These are phyloP conservation scores for Rhabdornis inornatus DNA, from an alignment of 2,113 vertebrate species.

Conservation along the genomic window DNA sequence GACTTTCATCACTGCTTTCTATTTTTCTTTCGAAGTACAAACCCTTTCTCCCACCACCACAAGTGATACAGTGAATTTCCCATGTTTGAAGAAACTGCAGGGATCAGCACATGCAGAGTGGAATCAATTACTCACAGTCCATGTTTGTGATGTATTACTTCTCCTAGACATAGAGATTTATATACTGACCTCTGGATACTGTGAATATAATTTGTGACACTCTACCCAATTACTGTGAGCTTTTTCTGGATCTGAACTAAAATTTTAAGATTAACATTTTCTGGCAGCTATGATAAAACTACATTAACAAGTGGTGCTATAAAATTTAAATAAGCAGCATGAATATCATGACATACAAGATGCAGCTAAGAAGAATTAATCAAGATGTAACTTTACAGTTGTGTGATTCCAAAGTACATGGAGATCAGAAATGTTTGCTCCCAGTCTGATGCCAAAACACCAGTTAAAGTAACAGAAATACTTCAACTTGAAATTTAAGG, in stretches of 20 bases:
- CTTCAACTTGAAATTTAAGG: background rate
- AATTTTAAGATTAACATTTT: background rate
- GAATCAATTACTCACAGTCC: background rate
- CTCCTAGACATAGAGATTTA: background rate
- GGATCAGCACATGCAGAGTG: background rate
- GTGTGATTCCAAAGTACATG: background rate
- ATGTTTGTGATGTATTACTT: background rate
- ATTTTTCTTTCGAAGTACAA: conserved; percentile 56
- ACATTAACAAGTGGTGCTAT: background rate
- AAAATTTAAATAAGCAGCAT: background rate
- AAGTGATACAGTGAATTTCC: background rate
- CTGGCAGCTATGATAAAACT: background rate
- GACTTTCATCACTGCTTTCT: conserved; percentile 50
- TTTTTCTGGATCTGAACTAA: background rate
- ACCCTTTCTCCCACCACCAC: background rate
- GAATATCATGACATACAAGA: background rate
- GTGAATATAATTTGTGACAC: background rate
- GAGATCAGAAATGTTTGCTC: background rate
- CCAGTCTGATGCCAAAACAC: background rate
- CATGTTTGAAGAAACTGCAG: background rate
- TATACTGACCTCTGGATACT: background rate
- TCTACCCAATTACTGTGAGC: background rate
- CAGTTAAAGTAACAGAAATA: background rate
- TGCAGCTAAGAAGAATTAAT: background rate
- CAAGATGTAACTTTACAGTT: background rate